phyloP scores from a whole-genome alignment of 2,113 vertebrate species.

The Oxygymnocypris stewartii region DNA sequence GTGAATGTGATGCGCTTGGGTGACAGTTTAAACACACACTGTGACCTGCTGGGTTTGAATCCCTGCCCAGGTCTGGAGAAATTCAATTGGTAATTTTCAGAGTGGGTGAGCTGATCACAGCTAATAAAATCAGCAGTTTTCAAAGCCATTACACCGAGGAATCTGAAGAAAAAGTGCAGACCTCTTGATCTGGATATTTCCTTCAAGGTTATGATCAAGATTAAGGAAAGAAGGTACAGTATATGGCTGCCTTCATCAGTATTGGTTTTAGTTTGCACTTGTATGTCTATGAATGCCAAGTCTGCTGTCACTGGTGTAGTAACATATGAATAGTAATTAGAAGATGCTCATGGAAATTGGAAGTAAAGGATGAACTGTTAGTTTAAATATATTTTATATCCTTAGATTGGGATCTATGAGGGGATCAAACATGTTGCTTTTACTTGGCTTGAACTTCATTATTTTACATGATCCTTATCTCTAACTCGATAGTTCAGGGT shows the following conservation, averaged over 20 bases:
- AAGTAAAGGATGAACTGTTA: neutral
- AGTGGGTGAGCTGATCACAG: constrained; percentile 26
- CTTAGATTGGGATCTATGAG: neutral
- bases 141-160: constrained; percentile 25
- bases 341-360: neutral
- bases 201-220: constrained; percentile 1
- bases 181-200: neutral
- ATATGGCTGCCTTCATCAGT: neutral
- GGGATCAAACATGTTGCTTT: neutral
- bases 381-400: neutral
- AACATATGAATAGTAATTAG: neutral
- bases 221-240: neutral
- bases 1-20: constrained; percentile 9
- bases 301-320: neutral
- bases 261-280: neutral
- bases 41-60: constrained; percentile 28
- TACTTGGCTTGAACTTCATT: neutral
- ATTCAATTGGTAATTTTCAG: constrained; percentile 31
- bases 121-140: constrained; percentile 38
- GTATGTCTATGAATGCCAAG: neutral
- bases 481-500: neutral
- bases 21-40: constrained; percentile 16
- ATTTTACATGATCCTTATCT: neutral
- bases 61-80: constrained; percentile 11
- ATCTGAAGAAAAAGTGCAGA: constrained; percentile 22